Conservation (phyloP, 2,113 vertebrate genomes). For the Meleagris gallopavo region DNA sequence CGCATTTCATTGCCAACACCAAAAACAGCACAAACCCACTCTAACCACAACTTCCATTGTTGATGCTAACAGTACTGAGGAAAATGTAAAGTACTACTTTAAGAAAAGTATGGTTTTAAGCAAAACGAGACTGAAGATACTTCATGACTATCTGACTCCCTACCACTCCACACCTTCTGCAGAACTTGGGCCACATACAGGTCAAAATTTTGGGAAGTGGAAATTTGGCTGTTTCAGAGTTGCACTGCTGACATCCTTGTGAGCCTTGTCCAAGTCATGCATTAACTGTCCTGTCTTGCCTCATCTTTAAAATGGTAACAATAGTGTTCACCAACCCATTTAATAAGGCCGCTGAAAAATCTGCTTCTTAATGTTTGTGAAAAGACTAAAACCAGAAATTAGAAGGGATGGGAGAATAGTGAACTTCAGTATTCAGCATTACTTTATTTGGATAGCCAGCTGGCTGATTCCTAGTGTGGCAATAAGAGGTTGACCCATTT, state of each 20-base stretch:
- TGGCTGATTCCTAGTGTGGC: slow-evolving; percentile 35
- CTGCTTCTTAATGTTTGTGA: slow-evolving; percentile 1
- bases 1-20: neutral
- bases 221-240: neutral
- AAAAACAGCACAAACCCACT: neutral
- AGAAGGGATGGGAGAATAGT: neutral
- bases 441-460: slow-evolving; percentile 29
- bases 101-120: neutral
- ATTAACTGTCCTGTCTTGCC: neutral
- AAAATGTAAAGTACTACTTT: neutral
- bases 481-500: slow-evolving; percentile 42
- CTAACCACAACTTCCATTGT: neutral
- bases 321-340: neutral
- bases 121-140: neutral
- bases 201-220: neutral
- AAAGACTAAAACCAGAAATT: slow-evolving; percentile 4
- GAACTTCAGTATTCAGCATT: slow-evolving; percentile 15
- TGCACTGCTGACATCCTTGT: neutral
- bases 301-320: slow-evolving; percentile 18
- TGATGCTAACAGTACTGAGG: neutral
- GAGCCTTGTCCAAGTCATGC: neutral
- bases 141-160: neutral
- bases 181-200: neutral
- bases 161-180: neutral
- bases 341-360: slow-evolving; percentile 16